These are phyloP conservation scores for Temnopleurus reevesii DNA, from an alignment of 53 echinoderm and acorn worm genomes.

Conservation along the genomic window DNA sequence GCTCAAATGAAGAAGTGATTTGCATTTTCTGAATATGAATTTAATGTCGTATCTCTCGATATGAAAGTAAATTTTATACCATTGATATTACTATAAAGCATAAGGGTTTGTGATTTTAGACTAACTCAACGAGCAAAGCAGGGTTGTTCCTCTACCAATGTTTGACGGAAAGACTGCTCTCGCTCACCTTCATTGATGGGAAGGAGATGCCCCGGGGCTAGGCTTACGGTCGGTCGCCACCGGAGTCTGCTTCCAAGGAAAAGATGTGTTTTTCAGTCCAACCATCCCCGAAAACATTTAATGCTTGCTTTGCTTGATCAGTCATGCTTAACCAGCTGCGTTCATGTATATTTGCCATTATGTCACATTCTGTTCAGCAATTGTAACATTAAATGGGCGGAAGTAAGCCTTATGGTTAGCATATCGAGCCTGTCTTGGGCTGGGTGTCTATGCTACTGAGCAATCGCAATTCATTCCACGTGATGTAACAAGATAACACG, in stretches of 20 bases:
- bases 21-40: too few relatives aligned
- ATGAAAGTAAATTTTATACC: too few relatives aligned
- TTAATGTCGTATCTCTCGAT: too few relatives aligned
- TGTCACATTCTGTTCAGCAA: background rate
- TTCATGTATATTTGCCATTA: slow-evolving; percentile 1
- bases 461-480: background rate
- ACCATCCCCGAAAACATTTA: slow-evolving; percentile 33
- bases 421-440: background rate
- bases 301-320: slow-evolving; percentile 31
- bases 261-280: slow-evolving; percentile 20
- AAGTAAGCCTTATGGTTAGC: background rate
- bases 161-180: background rate
- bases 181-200: slow-evolving; percentile 23
- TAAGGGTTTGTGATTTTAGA: too few relatives aligned
- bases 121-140: background rate
- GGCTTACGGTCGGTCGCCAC: background rate
- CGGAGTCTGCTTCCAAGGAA: too few relatives aligned
- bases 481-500: background rate
- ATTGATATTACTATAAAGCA: too few relatives aligned
- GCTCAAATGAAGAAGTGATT: too few relatives aligned
- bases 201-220: slow-evolving; percentile 27
- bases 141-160: background rate
- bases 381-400: slow-evolving; percentile 41
- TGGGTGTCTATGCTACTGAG: slow-evolving; percentile 2
- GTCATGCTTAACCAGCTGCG: slow-evolving; percentile 34